Evolutionary conservation across 2,888 invertebrate species (phyloP), one percentile per base, ranked within the genome.

Genomic region (Oscheius sp.): DNA sequence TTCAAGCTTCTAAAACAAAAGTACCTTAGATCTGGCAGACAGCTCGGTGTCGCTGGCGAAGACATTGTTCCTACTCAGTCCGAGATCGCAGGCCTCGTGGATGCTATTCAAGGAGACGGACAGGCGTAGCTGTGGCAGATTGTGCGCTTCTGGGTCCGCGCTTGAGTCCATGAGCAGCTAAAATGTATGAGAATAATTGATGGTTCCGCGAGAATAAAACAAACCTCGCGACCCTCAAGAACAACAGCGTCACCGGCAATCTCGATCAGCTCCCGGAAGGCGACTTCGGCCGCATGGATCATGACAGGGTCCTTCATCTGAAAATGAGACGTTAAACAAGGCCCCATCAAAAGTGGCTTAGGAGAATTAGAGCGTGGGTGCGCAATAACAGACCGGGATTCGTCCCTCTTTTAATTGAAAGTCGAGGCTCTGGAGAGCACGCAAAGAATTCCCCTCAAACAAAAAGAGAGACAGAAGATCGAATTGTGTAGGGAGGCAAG

Each of bases 21-120:
- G 21, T 47, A 70, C 70, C 70, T 58, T 58, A 4, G 59, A 11
- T 35, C 59, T 42, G 21, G 72, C 62, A 2, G 62, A 60, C 13
- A 74, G n/a, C 35, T 74, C 74, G 7, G 29, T 55, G 53, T 74
- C 74, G n/a, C 58, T 58, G n/a, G 37, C 57, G 51, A 50, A 74
- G n/a, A 60, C 51, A 21, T 57, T 35, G 10, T 33, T 29, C 47
- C 74, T 29, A 5, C 58, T 58, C 33, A 74, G 33, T 21, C 74
- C 74, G 11, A 35, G 68, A 48, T 74, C 73, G 13, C 21, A 11
- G 10, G 32, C 48, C 5, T 74, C 74, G 10, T 48, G n/a, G 9
- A 74, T 42, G 21, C 58, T 50, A 47, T 58, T 50, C 5, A 74
- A 51, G 0, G 74, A 74, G 11, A 66, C 29, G 11, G 74, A 68